Percentiles rank a stretch among this genome's conserved stretches.
phyloP scores from a whole-genome alignment of 2,888 invertebrate species.

The Pycnomerus fuliginosus region DNA sequence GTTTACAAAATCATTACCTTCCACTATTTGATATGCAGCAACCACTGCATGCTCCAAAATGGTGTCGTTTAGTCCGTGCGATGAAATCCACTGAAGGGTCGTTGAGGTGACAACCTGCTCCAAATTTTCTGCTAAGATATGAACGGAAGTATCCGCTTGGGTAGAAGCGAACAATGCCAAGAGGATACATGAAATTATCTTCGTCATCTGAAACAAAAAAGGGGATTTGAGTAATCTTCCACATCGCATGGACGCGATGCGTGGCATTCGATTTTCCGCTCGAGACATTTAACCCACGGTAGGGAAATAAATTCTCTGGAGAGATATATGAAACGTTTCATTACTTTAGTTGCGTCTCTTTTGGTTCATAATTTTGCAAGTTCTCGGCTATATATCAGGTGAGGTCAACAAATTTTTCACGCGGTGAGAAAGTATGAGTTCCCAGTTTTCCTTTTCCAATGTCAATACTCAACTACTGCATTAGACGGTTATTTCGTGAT shows the following conservation, averaged over 20 bases:
- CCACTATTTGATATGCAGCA: slow-evolving; percentile 55
- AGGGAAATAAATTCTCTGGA: too few species aligned
- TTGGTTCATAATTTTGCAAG: too few species aligned
- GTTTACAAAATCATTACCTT: slow-evolving; percentile 31
- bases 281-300: too few species aligned
- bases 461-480: too few species aligned
- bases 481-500: too few species aligned
- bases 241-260: slow-evolving; percentile 1
- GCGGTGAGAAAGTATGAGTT: too few species aligned
- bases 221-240: slow-evolving; percentile 1
- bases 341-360: too few species aligned
- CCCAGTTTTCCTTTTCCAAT: too few species aligned
- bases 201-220: slow-evolving; percentile 29
- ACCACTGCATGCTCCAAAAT: slow-evolving; percentile 66
- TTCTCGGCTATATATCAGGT: too few species aligned
- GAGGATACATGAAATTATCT: slow-evolving; percentile 22
- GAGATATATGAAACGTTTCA: too few species aligned
- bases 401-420: too few species aligned
- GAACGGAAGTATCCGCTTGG: slow-evolving; percentile 39
- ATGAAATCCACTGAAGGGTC: slow-evolving; percentile 73
- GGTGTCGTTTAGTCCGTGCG: slow-evolving; percentile 47
- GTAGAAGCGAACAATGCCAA: slow-evolving; percentile 17
- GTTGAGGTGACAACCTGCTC: slow-evolving; percentile 78
- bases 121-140: slow-evolving; percentile 47
- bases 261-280: not conserved